Evolutionary conservation across 2,113 vertebrate genomes (phyloP).

Genomic region (Callochromis pleurospilus): DNA sequence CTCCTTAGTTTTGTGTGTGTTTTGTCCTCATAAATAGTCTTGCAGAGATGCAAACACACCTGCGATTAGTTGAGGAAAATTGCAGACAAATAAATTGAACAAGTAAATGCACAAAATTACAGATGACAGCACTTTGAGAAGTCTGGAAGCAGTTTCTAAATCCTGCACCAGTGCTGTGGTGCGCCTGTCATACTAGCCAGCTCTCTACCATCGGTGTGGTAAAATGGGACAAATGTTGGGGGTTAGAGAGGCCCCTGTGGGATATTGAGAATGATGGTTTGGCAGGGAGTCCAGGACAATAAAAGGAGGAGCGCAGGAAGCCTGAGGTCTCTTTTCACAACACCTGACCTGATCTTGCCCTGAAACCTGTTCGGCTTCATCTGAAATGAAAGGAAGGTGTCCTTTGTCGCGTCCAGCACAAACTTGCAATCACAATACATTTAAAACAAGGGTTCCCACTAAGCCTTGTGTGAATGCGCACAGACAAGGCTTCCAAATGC

Average conservation of each 20-base stretch:
- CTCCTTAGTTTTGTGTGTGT: neutral
- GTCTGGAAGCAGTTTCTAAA: slow-evolving; percentile 64
- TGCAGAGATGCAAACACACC: slow-evolving; percentile 46
- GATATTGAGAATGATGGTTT: slow-evolving; percentile 50
- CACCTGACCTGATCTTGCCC: slow-evolving; percentile 42
- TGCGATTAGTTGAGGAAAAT: slow-evolving; percentile 52
- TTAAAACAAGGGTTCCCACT: neutral
- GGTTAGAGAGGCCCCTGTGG: slow-evolving; percentile 57
- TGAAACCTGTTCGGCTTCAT: slow-evolving; percentile 36
- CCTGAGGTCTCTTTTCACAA: slow-evolving; percentile 18
- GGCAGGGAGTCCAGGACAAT: slow-evolving; percentile 35
- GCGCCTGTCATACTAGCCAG: slow-evolving; percentile 29
- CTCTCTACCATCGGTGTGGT: slow-evolving; percentile 32
- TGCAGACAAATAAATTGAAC: slow-evolving; percentile 58
- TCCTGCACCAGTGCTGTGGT: neutral
- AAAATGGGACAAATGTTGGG: slow-evolving; percentile 68
- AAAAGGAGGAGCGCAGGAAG: slow-evolving; percentile 30
- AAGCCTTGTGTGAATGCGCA: neutral
- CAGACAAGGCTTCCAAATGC: neutral
- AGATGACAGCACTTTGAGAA: slow-evolving; percentile 43
- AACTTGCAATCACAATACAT: slow-evolving; percentile 13
- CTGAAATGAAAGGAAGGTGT: slow-evolving; percentile 16
- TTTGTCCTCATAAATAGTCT: neutral
- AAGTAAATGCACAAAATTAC: slow-evolving; percentile 43
- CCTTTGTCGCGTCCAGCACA: slow-evolving; percentile 2